phyloP scores from a whole-genome alignment of 2,797 vertebrate species.

The Dicrostonyx torquatus region DNA sequence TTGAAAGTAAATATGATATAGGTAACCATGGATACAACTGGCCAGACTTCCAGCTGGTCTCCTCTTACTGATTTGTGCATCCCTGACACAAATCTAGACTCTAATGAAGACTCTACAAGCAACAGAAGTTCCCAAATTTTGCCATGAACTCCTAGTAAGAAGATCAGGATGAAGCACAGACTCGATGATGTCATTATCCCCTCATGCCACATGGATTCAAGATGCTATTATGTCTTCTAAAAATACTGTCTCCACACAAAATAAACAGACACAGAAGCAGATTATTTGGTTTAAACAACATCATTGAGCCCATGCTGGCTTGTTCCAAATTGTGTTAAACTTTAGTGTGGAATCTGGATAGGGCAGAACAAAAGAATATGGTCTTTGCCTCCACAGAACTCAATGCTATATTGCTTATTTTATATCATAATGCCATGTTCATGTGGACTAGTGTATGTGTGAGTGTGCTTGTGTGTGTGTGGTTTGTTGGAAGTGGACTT shows the following conservation, averaged over 20 bases:
- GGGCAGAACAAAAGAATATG: not conserved
- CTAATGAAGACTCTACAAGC: not conserved
- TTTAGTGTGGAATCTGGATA: not conserved
- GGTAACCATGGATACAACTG: not conserved
- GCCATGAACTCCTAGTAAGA: not conserved
- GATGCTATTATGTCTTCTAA: not conserved
- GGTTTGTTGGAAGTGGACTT: not conserved
- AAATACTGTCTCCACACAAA: not conserved
- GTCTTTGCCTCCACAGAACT: not conserved
- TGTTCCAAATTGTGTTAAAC: not conserved
- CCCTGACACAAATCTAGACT: not conserved
- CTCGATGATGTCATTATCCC: not conserved
- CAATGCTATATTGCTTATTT: not conserved
- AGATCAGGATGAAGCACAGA: not conserved
- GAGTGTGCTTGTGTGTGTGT: not conserved
- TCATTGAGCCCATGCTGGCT: not conserved
- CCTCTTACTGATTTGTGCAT: not conserved
- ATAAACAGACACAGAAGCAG: not conserved
- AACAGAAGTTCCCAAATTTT: not conserved
- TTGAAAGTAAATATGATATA: not conserved
- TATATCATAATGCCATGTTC: not conserved
- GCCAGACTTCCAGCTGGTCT: slow-evolving; percentile 10
- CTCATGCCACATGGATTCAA: not conserved
- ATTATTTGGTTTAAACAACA: not conserved
- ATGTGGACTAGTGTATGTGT: not conserved